Evolutionary conservation across 2,113 vertebrate genomes (phyloP), one percentile per base, ranked within the genome.

Genomic region (Jacana jacana): DNA sequence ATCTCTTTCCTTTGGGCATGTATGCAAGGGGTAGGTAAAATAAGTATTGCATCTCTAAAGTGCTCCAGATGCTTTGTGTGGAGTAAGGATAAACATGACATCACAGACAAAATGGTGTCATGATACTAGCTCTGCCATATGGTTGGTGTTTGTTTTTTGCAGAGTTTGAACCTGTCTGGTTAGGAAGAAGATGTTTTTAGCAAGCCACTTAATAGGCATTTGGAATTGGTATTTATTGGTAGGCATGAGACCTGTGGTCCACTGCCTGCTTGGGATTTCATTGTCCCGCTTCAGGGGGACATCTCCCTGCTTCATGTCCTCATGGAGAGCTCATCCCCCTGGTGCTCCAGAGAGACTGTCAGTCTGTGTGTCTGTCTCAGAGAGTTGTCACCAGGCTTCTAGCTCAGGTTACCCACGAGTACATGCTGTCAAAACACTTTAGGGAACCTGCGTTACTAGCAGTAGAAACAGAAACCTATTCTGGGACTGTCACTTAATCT

Each of bases 251-350:
- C 39, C 7, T 18, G 42, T 16, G 90, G 18, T 48, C 8, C 2
- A 40, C 15, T 83, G 22, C 49, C 64, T 76, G 73, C 11, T 57
- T 3, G 2, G 73, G 66, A 42, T 84, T 77, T 49, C 61, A 3
- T 17, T 11, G 27, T 33, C 24, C 35, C 11, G 73, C 44, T 24
- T 8, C 10, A 39, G 65, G n/a, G 16, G 19, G 51, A 3, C 49
- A 33, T 49, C 33, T 77, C 58, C 3, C 3, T 0, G 1, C 10
- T 23, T 14, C 2, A 4, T 39, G 51, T 12, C 3, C 35, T 22
- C 52, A 44, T 48, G 1, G 8, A 71, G 37, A 69, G 55, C 19
- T 89, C 57, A 10, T 75, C 68, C 55, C 54, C 54, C 71, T 3
- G 4, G 39, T 23, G 64, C n/a, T 83, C 44, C 77, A 35, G 49